These are phyloP conservation scores for Cathartes aura DNA, from an alignment of 2,113 vertebrate species.

Conservation along the genomic window DNA sequence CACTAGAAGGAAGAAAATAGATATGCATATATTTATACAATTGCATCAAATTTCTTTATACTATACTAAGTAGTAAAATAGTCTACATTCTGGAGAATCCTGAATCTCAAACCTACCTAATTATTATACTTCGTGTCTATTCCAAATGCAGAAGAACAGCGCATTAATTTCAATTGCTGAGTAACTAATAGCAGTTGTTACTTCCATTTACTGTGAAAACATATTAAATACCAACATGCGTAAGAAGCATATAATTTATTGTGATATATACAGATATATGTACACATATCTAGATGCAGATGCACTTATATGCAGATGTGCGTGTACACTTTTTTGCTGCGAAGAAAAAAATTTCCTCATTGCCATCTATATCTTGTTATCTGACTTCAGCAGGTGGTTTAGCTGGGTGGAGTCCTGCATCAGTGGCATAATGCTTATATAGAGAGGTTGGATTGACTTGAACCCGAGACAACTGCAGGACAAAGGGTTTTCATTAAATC, in stretches of 20 bases:
- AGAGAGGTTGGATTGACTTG: background rate
- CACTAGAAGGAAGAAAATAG: background rate
- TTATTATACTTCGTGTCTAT: background rate
- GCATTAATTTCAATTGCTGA: background rate
- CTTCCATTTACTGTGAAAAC: background rate
- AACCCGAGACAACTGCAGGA: background rate
- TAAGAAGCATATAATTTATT: background rate
- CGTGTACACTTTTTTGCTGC: background rate
- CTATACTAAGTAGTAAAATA: background rate
- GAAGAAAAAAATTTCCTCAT: background rate
- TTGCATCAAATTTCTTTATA: background rate
- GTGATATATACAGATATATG: background rate
- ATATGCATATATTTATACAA: background rate
- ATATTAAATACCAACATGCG: background rate
- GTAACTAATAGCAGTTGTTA: background rate
- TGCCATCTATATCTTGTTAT: background rate
- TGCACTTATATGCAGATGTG: background rate
- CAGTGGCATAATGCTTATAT: background rate
- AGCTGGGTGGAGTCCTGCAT: background rate
- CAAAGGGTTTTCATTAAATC: background rate
- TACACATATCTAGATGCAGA: background rate
- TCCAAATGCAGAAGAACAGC: background rate
- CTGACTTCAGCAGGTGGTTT: background rate
- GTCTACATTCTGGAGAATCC: background rate
- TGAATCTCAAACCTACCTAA: background rate